A percentile compares a stretch with the other conserved stretches of the same genome.
phyloP scores from a whole-genome alignment of 2,113 vertebrate species.

The Bostrychus sinensis region DNA sequence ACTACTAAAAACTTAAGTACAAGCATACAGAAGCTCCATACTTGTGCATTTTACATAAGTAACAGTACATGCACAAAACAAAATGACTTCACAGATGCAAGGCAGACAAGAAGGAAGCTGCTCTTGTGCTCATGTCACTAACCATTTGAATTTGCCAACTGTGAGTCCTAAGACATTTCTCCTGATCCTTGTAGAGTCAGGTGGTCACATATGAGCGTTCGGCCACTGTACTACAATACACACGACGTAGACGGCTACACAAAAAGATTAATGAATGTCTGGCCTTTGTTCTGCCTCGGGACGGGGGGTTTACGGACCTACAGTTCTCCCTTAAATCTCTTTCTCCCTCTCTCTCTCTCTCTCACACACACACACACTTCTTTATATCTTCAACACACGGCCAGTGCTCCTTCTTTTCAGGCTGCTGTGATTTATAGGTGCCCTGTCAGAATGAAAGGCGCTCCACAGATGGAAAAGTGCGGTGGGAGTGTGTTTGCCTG shows the following conservation, averaged over 20 bases:
- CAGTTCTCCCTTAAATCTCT: conserved; percentile 57
- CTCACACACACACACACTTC: conserved; percentile 26
- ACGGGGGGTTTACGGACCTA: conserved; percentile 50
- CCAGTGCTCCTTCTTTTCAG: conserved; percentile 29
- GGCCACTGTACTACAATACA: conserved; percentile 28
- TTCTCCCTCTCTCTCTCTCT: conserved; percentile 14
- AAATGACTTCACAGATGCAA: too few relatives aligned
- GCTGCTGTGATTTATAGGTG: conserved; percentile 55
- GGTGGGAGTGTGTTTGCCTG: conserved; percentile 25
- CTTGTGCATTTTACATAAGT: too few relatives aligned
- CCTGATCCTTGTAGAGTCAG: background rate
- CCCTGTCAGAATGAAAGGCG: conserved; percentile 37
- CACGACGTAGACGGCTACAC: conserved; percentile 35
- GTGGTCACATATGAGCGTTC: conserved; percentile 11
- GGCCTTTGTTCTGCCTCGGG: conserved; percentile 57
- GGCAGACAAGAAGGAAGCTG: background rate
- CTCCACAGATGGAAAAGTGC: conserved; percentile 53
- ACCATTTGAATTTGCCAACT: background rate
- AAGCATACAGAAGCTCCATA: too few relatives aligned
- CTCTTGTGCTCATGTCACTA: background rate
- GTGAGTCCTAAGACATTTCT: background rate
- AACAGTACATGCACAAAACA: too few relatives aligned
- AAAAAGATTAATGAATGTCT: conserved; percentile 62
- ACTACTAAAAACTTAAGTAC: too few relatives aligned
- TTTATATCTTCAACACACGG: conserved; percentile 43